phyloP scores from a whole-genome alignment of 2,797 vertebrate genomes.

The Chrosomus eos region DNA sequence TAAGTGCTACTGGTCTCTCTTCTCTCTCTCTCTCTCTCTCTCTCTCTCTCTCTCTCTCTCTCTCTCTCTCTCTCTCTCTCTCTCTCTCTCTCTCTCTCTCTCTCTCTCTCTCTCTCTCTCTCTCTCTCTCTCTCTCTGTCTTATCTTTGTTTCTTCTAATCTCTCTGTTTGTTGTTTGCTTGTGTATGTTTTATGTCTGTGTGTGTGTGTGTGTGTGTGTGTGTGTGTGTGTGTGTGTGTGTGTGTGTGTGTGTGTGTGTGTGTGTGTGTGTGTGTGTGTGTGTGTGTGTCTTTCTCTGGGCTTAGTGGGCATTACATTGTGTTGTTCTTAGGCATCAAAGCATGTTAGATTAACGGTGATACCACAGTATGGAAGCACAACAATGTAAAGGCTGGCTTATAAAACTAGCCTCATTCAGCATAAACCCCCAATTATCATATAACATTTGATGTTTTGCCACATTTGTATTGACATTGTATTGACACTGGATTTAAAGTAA shows the following conservation, averaged over 20 bases:
- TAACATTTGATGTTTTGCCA: background rate
- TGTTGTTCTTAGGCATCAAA: slow-evolving; percentile 31
- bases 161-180: no score
- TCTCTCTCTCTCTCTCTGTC: no score
- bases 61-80: no score
- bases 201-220: slow-evolving; percentile 25
- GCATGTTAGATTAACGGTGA: slow-evolving; percentile 41
- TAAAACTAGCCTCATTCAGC: background rate
- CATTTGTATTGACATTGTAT: background rate
- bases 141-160: no score
- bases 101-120: no score
- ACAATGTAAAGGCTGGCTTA: slow-evolving; percentile 11
- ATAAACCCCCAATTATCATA: slow-evolving; percentile 20
- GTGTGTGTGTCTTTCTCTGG: slow-evolving; percentile 5
- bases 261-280: slow-evolving; percentile 17
- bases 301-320: slow-evolving; percentile 23
- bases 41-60: no score
- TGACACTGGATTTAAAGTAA: slow-evolving; percentile 6
- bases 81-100: no score
- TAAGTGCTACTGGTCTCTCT: slow-evolving; percentile 69
- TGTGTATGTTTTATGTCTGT: slow-evolving; percentile 9
- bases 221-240: slow-evolving; percentile 15
- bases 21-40: slow-evolving; percentile 48
- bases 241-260: slow-evolving; percentile 25
- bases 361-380: slow-evolving; percentile 19